Base-by-base conservation (phyloP, 2,888 invertebrate genomes). In the Mesoligia furuncula region DNA sequence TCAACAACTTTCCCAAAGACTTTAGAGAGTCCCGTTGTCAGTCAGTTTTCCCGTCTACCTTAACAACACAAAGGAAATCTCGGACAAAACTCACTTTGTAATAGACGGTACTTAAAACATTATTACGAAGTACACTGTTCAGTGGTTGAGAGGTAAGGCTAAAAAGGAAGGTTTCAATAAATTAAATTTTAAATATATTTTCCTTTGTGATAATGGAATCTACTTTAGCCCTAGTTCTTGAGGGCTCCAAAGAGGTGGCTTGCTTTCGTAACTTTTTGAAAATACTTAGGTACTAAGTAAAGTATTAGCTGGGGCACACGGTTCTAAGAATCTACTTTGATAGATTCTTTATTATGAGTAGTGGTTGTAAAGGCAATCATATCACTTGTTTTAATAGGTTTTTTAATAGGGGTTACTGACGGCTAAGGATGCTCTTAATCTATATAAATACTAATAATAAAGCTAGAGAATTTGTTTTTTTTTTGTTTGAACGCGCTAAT, bases 11-110 rank as follows among this genome's bases (percentile, higher is more conserved):
- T 48, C 31, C 13, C 42, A 51, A 42, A 27, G 48, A 61, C 51
- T 51, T n/a, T 2, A 31, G 8, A 36, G 31, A 15, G 15, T 51
- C 17, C 48, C 15, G 24, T 79, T 73, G 70, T 74, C 67, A 59
- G 73, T 36, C 70, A n/a, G 59, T 79, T 27, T 51, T 24, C 8
- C 1, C 17, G 54, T 82, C 36, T 9, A 31, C 15, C 1, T 20
- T 11, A 15, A 45, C 48, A 39, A 15, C 11, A 79, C 84, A 82
- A 84, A 79, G 74, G 51, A 20, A 64, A 64, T 59, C 62, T 68
- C 24, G 51, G 67, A 65, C 42, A 54, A 45, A 62, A 71, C 74
- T 64, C 71, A 79, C 73, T 84, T 62, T 70, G 27, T 39, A 73
- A 62, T 57, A n/a, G 51, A 65, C 31, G 9, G 31, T 51, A 31